Base-by-base conservation (phyloP, 2,797 vertebrate species). In the Sarcoramphus papa region DNA sequence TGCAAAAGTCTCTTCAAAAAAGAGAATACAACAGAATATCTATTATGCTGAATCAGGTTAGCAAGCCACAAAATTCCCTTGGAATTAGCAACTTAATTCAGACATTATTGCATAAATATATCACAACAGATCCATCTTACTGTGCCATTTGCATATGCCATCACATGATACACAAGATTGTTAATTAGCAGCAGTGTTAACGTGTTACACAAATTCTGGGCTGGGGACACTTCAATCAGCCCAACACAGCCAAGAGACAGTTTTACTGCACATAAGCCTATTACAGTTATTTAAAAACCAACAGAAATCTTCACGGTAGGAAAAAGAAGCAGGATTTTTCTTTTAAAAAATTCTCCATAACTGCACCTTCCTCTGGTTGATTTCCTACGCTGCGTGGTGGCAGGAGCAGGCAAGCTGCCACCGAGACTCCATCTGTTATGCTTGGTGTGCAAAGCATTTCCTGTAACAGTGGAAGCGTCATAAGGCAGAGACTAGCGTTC, bases 401-500 rank as follows among this genome's bases (percentile, higher is more conserved):
- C 83, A 93, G 81, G 53, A 82, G 67, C 75, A 76, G 91, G 83
- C 80, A 88, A 69, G 67, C 86, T 87, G 97, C 96, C 97, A 98
- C 82, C 40, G 22, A 95, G 95, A 89, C 96, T 84, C 85, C 48
- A 96, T 96, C 95, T 97, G 97, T 96, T 97, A 97, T 92, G 94
- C 96, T 95, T 97, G 97, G 98, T 97, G 98, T 97, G 97, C 95
- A 88, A 97, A 96, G 94, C 97, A 98, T 98, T 98, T 98, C 98
- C 98, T 98, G 95, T 92, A 97, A 77, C 79, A 97, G 74, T 95
- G 97, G 90, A 95, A 97, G 97, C 85, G 83, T 97, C 96, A 81
- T 74, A 97, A 97, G 97, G 98, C 95, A 91, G 84, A 96, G 63
- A 47, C 57, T 6, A n/a, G 67, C 0, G 8, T 69, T 90, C 89